Base-by-base conservation (phyloP, 2,797 vertebrate species). In the Coregonus ussuriensis region DNA sequence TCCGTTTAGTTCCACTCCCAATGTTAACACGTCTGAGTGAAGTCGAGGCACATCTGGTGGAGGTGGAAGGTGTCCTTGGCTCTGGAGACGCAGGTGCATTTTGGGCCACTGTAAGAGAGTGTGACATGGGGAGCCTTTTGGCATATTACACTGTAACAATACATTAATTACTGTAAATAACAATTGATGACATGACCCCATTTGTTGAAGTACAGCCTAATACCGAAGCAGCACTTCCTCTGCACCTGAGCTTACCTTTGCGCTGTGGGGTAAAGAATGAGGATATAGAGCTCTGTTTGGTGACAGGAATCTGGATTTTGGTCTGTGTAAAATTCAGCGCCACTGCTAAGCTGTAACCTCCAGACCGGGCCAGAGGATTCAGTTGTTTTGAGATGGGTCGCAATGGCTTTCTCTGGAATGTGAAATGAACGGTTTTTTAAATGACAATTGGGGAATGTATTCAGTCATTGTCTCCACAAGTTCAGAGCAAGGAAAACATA, bases 201-300 rank as follows among this genome's bases (percentile, higher is more conserved):
- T 56, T 72, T 13, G 41, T 47, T 47, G 41, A 47, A 47, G 41
- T 47, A 47, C 41, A 47, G 41, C 41, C 13, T 81, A 29, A 41
- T 73, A 25, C 16, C 18, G 11, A 63, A 54, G 33, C 41, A 47
- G 41, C 47, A 71, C 65, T 73, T 66, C 79, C 56, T 84, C 18
- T 37, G 25, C 15, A 41, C 1, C 54, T 25, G 14, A 6, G 31
- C 51, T 79, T 59, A 94, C 94, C 88, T 85, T 79, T 92, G 80
- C 72, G 74, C 16, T 77, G 87, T 31, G 89, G 16, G 15, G 88
- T 72, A 80, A 97, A 95, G 90, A 97, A 99, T 76, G 91, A 62
- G 7, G 92, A 90, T 88, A 99, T 96, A 29, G 93, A 91, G 80
- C 93, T 97, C 82, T 99, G 98, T 82, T 89, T 95, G 65, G 88